phyloP scores from a whole-genome alignment of 1,140 invertebrate species.

The Tetragonula clypearis region DNA sequence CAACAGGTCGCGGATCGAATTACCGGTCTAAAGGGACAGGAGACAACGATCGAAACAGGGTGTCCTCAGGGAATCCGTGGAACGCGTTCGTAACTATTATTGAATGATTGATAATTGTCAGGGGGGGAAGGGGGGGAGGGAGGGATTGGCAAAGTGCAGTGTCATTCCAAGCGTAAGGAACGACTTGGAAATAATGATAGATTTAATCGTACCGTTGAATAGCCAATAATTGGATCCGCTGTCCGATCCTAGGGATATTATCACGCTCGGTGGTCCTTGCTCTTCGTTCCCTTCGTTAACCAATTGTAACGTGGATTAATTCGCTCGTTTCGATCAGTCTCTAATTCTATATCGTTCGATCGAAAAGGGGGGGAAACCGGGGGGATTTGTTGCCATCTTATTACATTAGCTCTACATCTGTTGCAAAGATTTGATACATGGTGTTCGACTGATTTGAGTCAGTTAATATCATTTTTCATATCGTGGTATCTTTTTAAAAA shows the following conservation, averaged over 20 bases:
- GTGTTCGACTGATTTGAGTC: not conserved
- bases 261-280: conserved; percentile 18
- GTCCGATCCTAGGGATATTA: not conserved
- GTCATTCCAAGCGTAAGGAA: conserved; percentile 42
- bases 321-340: not conserved
- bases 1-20: conserved; percentile 53
- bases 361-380: not conserved
- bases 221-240: conserved; percentile 55
- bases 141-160: not conserved
- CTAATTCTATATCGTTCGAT: not conserved
- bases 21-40: not conserved
- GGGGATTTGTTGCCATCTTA: not conserved
- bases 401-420: not conserved
- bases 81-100: not conserved
- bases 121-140: not conserved
- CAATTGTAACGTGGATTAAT: conserved; percentile 2
- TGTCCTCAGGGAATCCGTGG: conserved; percentile 8
- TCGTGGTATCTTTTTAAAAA: not conserved
- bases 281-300: conserved; percentile 26
- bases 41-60: not conserved
- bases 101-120: conserved; percentile 49
- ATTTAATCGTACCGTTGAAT: conserved; percentile 61
- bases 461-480: not conserved
- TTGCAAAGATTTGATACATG: not conserved
- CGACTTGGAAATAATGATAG: conserved; percentile 49